Conservation (phyloP, 2,888 invertebrate genomes). For the Tenthredo livida region DNA sequence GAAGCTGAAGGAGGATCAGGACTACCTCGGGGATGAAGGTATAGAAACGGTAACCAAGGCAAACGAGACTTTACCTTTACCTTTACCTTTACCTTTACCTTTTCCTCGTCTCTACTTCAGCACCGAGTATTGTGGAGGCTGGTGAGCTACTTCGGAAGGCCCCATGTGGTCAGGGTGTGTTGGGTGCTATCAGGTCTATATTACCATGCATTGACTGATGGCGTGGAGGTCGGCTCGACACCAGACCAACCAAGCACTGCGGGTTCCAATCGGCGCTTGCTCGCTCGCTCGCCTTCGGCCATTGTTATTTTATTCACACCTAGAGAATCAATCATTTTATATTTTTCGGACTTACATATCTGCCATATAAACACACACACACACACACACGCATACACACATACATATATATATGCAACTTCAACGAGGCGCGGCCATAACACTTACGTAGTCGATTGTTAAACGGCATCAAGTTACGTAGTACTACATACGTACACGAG, state of each 20-base stretch:
- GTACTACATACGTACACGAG: neutral
- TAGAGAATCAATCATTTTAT: conserved; percentile 47
- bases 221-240: conserved; percentile 32
- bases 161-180: conserved; percentile 59
- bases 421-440: neutral
- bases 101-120: neutral
- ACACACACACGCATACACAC: neutral
- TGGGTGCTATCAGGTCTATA: conserved; percentile 53
- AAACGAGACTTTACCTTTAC: conserved; percentile 5
- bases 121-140: conserved; percentile 33
- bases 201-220: conserved; percentile 52
- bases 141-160: conserved; percentile 59
- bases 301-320: conserved; percentile 51
- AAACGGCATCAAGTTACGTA: neutral
- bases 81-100: neutral
- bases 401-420: neutral
- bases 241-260: conserved; percentile 20
- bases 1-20: neutral
- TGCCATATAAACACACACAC: too few species aligned
- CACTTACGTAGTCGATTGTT: neutral
- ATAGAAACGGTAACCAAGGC: conserved; percentile 14
- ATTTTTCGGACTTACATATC: neutral
- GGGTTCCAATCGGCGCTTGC: conserved; percentile 46
- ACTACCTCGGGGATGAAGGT: conserved; percentile 36
- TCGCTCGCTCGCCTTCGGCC: conserved; percentile 43